These are phyloP conservation scores for Dicroscelio sp. DNA, from an alignment of 2,888 invertebrate species.

Conservation along the genomic window DNA sequence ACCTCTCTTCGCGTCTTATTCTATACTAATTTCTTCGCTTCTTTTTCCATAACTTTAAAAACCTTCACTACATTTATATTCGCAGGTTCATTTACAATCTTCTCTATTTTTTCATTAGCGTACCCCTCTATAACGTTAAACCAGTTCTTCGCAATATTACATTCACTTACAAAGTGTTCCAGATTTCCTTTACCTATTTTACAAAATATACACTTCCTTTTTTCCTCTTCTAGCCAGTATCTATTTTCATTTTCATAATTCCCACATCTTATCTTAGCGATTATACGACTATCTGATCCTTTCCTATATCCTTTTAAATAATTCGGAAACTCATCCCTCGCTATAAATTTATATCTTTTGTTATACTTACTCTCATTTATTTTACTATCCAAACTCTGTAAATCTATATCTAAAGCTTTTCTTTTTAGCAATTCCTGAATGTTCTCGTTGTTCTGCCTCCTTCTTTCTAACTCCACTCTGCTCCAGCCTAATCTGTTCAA, in stretches of 20 bases:
- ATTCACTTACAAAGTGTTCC: not conserved
- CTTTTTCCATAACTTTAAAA: too few relatives aligned
- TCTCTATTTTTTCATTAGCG: not conserved
- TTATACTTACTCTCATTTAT: slow-evolving; percentile 40
- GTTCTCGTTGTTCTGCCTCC: not conserved
- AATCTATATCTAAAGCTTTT: slow-evolving; percentile 30
- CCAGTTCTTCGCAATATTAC: not conserved
- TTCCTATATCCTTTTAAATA: slow-evolving; percentile 20
- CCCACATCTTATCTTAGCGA: slow-evolving; percentile 53
- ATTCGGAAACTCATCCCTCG: not conserved
- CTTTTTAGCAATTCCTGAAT: not conserved
- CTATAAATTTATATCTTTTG: slow-evolving; percentile 20
- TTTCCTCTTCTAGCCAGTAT: slow-evolving; percentile 13
- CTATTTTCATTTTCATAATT: slow-evolving; percentile 35
- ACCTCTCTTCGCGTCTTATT: too few relatives aligned
- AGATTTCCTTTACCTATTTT: not conserved
- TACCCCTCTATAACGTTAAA: not conserved
- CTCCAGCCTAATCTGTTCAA: slow-evolving; percentile 27
- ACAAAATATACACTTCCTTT: slow-evolving; percentile 39
- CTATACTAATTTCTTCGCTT: too few relatives aligned
- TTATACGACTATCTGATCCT: slow-evolving; percentile 5
- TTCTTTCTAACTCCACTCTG: not conserved
- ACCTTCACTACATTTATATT: not conserved
- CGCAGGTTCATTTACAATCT: not conserved
- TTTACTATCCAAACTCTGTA: slow-evolving; percentile 18